Base-by-base conservation (phyloP, 2,113 vertebrate species). In the Chloroceryle aenea region DNA sequence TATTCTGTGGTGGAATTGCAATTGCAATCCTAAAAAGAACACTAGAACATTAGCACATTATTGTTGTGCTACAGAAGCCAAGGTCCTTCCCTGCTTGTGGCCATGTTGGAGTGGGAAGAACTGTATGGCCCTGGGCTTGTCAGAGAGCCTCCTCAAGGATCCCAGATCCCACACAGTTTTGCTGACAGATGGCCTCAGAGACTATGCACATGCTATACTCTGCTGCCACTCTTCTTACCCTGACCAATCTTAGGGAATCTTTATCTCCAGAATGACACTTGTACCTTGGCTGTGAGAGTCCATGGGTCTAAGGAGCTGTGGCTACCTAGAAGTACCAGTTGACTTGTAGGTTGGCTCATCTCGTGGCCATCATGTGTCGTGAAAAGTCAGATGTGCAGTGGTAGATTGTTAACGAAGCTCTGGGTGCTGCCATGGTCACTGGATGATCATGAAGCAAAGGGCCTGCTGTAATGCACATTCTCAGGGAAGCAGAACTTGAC, bases 331-430 rank as follows among this genome's bases (percentile, higher is more conserved):
- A 47, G 26, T 12, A 47, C 9, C 72, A 45, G 29, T 10, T 73
- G 34, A 26, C n/a, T 45, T 45, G 45, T 45, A 45, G 45, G 45
- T 45, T 45, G 45, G 18, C 10, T 16, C 14, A 25, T 7, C 21
- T 10, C 8, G 14, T 34, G 48, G 32, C 67, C 76, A 85, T 3
- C 1, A 7, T 0, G 1, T 14, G 12, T 21, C 48, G 19, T 25
- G 55, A 89, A 61, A 22, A 62, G 30, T 27, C 18, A 74, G n/a
- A 66, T 3, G 21, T 11, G 13, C n/a, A 66, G n/a, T 5, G 16
- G 12, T 55, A 56, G 67, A 27, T 66, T 1, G 6, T 47, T 67
- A 32, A 18, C 1, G 1, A 92, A 92, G 74, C 17, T 32, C 50
- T 74, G 29, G 22, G 4, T 50, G 19, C 26, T 67, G 29, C 68